Percentiles rank a stretch among this genome's conserved stretches.
Evolutionary conservation across 2,113 vertebrate genomes (phyloP).

Genomic region (Periophthalmus modestus): DNA sequence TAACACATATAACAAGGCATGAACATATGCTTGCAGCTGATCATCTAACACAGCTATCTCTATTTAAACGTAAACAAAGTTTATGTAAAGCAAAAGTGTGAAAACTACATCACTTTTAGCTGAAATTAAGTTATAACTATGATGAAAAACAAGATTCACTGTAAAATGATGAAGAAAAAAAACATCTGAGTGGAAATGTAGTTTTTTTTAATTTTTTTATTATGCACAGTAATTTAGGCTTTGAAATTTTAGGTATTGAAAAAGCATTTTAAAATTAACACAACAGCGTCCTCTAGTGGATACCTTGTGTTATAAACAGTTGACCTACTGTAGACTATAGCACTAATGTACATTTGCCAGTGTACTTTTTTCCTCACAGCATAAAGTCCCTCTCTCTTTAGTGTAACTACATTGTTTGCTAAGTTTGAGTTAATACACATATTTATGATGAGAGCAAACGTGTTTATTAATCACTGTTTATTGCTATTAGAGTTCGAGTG

Average conservation of each 20-base stretch:
- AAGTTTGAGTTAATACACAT: background rate
- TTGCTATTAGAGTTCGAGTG: background rate
- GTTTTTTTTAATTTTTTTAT: too few relatives aligned
- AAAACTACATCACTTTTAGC: too few relatives aligned
- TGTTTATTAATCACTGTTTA: background rate
- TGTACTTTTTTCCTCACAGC: too few relatives aligned
- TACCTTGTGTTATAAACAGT: background rate
- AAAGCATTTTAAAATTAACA: background rate
- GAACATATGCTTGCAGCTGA: background rate
- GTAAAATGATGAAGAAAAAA: too few relatives aligned
- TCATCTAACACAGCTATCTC: background rate
- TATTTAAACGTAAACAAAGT: too few relatives aligned
- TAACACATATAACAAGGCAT: too few relatives aligned
- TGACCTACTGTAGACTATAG: background rate
- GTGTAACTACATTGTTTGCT: background rate
- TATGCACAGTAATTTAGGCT: background rate
- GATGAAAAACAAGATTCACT: too few relatives aligned
- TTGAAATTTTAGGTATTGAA: too few relatives aligned
- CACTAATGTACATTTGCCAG: background rate
- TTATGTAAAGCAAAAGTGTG: background rate
- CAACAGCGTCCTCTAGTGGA: slow-evolving; percentile 5
- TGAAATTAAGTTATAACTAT: too few relatives aligned
- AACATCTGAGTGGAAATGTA: too few relatives aligned
- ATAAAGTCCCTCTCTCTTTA: too few relatives aligned
- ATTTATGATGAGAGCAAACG: background rate